Evolutionary conservation across 2,113 vertebrate species (phyloP).

Genomic region (Xyliphius kryptos): DNA sequence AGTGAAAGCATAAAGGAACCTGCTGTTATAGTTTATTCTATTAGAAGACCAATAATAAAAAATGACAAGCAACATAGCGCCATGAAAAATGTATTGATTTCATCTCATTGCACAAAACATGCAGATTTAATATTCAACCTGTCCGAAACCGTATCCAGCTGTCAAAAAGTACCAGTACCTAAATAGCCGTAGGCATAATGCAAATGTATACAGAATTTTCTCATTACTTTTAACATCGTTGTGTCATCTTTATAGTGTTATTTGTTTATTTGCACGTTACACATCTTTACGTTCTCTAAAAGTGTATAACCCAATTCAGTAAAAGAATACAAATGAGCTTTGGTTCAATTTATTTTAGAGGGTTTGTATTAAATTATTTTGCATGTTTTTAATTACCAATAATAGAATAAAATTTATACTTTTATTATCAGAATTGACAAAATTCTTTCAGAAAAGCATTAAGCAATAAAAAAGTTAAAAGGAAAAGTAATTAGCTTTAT

Average conservation of each 20-base stretch:
- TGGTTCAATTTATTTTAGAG: too few species aligned
- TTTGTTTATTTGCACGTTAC: too few species aligned
- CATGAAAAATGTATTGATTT: constrained; percentile 1
- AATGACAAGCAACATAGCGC: not conserved
- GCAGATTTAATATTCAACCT: constrained; percentile 2
- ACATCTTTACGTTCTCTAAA: not conserved
- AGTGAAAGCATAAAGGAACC: not conserved
- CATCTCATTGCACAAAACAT: not conserved
- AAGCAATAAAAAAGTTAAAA: too few species aligned
- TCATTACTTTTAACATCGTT: constrained; percentile 15
- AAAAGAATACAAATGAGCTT: too few species aligned
- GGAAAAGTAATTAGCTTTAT: too few species aligned
- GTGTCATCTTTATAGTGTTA: constrained; percentile 6
- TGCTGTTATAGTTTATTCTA: not conserved
- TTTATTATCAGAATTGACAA: too few species aligned
- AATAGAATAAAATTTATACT: too few species aligned
- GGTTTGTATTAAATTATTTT: too few species aligned
- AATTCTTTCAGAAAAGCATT: too few species aligned
- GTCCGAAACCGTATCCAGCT: not conserved
- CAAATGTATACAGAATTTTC: constrained; percentile 6
- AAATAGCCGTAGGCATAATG: constrained; percentile 7
- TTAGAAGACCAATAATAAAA: not conserved
- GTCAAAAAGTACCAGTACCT: constrained; percentile 2
- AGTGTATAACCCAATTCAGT: too few species aligned
- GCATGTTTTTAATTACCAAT: too few species aligned